A percentile compares a stretch with the other conserved stretches of the same genome.
Conservation (phyloP, 2,888 invertebrate genomes). For the Trissoscelio sp. region DNA sequence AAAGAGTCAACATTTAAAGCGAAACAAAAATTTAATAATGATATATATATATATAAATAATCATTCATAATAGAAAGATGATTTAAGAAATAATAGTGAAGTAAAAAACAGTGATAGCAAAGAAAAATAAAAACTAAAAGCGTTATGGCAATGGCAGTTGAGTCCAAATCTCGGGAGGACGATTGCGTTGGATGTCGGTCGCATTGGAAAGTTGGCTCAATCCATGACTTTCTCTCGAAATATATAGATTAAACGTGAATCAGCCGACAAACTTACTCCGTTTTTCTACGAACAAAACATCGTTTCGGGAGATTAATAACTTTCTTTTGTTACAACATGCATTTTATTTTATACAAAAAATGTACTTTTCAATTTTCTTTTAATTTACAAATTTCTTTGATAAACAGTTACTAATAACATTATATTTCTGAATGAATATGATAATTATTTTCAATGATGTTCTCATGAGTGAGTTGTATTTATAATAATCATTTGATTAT, state of each 20-base stretch:
- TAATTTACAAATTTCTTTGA: too few relatives aligned
- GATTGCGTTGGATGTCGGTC: slow-evolving; percentile 61
- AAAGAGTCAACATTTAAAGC: too few relatives aligned
- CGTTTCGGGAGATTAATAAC: slow-evolving; percentile 35
- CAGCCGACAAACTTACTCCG: slow-evolving; percentile 67
- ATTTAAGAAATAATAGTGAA: too few relatives aligned
- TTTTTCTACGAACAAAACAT: slow-evolving; percentile 68
- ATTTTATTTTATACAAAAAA: background rate
- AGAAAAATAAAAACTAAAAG: slow-evolving; percentile 13
- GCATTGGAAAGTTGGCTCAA: slow-evolving; percentile 59
- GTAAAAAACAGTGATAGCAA: background rate
- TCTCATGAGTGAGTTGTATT: background rate
- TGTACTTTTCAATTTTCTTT: too few relatives aligned
- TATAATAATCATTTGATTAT: background rate
- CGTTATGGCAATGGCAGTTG: slow-evolving; percentile 15
- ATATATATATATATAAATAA: too few relatives aligned
- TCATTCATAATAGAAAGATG: too few relatives aligned
- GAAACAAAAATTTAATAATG: too few relatives aligned
- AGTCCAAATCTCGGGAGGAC: slow-evolving; percentile 49
- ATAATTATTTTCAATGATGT: background rate
- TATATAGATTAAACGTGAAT: slow-evolving; percentile 61
- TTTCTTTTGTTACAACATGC: slow-evolving; percentile 7
- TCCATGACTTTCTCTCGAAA: slow-evolving; percentile 62
- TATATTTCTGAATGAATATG: too few relatives aligned
- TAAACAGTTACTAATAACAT: background rate